Conservation (phyloP, 2,113 vertebrate species). For the Syngnathus floridae region DNA sequence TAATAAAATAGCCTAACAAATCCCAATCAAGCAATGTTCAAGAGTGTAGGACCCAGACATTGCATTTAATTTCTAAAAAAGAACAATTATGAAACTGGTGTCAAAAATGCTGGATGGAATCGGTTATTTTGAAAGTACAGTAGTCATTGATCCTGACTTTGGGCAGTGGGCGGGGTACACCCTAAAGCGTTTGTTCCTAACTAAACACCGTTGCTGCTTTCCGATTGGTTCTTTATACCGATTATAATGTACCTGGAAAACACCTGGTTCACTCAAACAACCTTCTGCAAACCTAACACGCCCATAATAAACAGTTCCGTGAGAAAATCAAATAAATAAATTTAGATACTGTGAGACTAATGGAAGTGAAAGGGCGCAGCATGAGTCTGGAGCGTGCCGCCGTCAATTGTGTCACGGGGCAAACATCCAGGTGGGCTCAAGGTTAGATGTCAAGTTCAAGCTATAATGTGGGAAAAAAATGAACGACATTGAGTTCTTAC, state of each 20-base stretch:
- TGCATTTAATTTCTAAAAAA: too few relatives aligned
- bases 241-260: not conserved
- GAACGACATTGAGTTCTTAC: not conserved
- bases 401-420: constrained; percentile 30
- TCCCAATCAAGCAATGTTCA: not conserved
- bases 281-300: not conserved
- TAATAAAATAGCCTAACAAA: not conserved
- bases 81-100: not conserved
- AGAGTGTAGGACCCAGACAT: not conserved
- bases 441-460: constrained; percentile 31
- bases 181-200: too few relatives aligned
- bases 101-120: not conserved
- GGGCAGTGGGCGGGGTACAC: too few relatives aligned
- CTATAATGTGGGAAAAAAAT: not conserved
- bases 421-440: constrained; percentile 50
- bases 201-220: not conserved
- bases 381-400: not conserved
- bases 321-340: not conserved
- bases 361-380: not conserved
- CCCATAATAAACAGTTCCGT: too few relatives aligned
- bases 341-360: not conserved
- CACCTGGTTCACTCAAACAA: not conserved
- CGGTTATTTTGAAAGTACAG: not conserved
- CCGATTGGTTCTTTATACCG: not conserved
- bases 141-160: too few relatives aligned